These are phyloP conservation scores for Synchiropus splendidus DNA, from an alignment of 2,113 vertebrate species.

Conservation along the genomic window DNA sequence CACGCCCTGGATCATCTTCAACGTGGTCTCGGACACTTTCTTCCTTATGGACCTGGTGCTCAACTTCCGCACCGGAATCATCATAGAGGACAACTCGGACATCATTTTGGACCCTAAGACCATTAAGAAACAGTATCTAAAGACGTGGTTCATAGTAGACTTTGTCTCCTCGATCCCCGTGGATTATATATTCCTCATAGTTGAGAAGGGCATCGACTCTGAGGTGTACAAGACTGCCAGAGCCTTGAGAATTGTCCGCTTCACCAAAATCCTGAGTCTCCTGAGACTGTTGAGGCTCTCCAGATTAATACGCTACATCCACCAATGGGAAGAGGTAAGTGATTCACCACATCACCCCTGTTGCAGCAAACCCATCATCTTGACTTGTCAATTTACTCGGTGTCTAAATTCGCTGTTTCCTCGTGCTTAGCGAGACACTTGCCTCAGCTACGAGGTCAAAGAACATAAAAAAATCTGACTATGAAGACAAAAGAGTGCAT, in stretches of 20 bases:
- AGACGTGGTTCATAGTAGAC: slow-evolving; percentile 97
- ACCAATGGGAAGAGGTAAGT: slow-evolving; percentile 94
- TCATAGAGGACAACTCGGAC: slow-evolving; percentile 96
- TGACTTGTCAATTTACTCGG: no score
- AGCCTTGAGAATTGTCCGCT: slow-evolving; percentile 88
- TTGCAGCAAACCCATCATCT: no score
- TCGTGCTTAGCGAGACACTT: no score
- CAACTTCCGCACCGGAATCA: slow-evolving; percentile 96
- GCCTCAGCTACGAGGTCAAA: no score
- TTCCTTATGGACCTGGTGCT: slow-evolving; percentile 96
- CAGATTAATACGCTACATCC: slow-evolving; percentile 90
- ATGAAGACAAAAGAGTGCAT: no score
- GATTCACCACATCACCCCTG: no score
- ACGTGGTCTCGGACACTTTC: slow-evolving; percentile 95
- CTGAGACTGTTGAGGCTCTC: slow-evolving; percentile 84
- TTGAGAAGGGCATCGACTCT: slow-evolving; percentile 95
- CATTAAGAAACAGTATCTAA: slow-evolving; percentile 93
- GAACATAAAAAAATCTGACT: no score
- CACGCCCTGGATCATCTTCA: slow-evolving; percentile 95
- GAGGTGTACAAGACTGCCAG: slow-evolving; percentile 97
- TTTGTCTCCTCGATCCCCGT: slow-evolving; percentile 97
- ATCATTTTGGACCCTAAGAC: slow-evolving; percentile 92
- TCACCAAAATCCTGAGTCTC: slow-evolving; percentile 93
- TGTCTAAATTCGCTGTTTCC: no score
- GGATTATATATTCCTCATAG: slow-evolving; percentile 98